Evolutionary conservation across 1,140 invertebrate species (phyloP), one percentile per base, ranked within the genome.

Genomic region (Eulimnadia texana): DNA sequence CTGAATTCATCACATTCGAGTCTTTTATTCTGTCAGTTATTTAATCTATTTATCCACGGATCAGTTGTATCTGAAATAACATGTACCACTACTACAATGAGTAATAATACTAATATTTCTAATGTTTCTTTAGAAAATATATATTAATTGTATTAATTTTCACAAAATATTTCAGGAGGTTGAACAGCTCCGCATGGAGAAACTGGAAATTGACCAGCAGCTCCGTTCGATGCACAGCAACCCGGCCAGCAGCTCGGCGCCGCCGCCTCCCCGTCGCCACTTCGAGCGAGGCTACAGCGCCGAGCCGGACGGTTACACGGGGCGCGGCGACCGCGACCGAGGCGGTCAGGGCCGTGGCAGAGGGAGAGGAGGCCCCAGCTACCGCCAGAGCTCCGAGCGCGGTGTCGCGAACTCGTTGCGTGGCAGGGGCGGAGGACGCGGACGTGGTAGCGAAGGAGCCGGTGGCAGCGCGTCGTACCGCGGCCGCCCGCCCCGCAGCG

Each of bases 181-280:
- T 62, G 93, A 97, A 74, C 86, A 90, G 73, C 76, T 97, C 68
- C 81, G 93, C 60, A 88, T 91, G 78, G 90, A 95, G 73, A 96
- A 96, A 79, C 73, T 86, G 71, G 90, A 94, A 78, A 95, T 97
- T 63, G 92, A 95, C 75, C 88, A 92, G 74, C 89, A 96, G 74
- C 74, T 97, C 68, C 80, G 89, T 70, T 89, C 80, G 74, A 84
- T 93, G 72, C 82, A 88, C 61, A 81, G 82, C 66, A 72, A 77
- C 29, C 76, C 73, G 54, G 75, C 75, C 64, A 77, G 72, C 24
- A 42, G 6, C 6, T 73, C 75, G 56, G 75, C 78, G 68, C 77
- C 75, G 47, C 73, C 76, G 53, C 71, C 75, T 16, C 72, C 74
- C 65, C 76, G 79, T 71, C 75, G 79, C n/a, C n/a, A n/a, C 27